Base-by-base conservation (phyloP, 2,888 invertebrate species). In the Labia minor region DNA sequence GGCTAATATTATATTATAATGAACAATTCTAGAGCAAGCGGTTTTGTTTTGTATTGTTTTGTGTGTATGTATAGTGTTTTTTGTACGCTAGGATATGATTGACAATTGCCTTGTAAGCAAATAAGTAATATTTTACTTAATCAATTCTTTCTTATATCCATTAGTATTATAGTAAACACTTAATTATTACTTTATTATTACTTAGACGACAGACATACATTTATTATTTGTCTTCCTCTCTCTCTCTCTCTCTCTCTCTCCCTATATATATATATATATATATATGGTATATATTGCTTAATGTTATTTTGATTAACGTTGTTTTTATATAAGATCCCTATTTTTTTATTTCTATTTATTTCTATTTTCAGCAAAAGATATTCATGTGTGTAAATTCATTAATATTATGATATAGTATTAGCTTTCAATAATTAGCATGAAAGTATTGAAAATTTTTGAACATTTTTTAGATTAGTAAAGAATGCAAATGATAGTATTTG, bases 51-150 rank as follows among this genome's bases (percentile, higher is more conserved):
- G 20, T 37, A 14, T 62, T 11, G 61, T 62, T 66, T 66, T 33
- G 6, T 33, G 33, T 8, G 11, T 33, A n/a, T n/a, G n/a, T 33
- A 33, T 33, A n/a, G n/a, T n/a, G n/a, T 8, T 33, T 8, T 49
- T 4, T 49, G 63, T 66, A 20, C 62, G 63, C 63, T 66, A 49
- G 62, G 63, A 33, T 66, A n/a, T 37, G 66, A 37, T 66, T 66
- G 66, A 61, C 26, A 8, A 8, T 26, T 26, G 26, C 18, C 61
- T 6, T 19, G 16, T 4, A 61, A 19, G 6, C 37, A 19, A 20
- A 2, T 11, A 21, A 20, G 18, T 63, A 4, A 61, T 16, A 3
- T 11, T 61, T 16, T 19, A 61, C 19, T 6, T 6, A 61, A 61
- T 18, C 19, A 61, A 61, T 61, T 16, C 3, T 61, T 61, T 37